These are phyloP conservation scores for Origma solitaria DNA, from an alignment of 2,113 vertebrate genomes.

Conservation along the genomic window DNA sequence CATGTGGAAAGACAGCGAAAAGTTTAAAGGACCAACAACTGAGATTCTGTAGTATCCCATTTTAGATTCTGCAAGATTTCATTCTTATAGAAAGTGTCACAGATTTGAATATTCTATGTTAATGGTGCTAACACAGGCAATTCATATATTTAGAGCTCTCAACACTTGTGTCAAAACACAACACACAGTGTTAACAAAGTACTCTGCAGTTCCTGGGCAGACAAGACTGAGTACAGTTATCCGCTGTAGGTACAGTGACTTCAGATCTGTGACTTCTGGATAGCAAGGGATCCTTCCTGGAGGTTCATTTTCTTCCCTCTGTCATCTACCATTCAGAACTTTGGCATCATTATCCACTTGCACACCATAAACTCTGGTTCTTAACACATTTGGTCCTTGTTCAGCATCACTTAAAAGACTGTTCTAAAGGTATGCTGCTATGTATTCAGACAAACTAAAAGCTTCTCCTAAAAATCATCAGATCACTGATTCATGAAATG, in stretches of 20 bases:
- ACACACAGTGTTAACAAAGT: neutral
- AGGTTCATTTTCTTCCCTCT: neutral
- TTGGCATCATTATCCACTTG: neutral
- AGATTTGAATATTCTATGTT: neutral
- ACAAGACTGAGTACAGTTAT: neutral
- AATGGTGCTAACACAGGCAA: neutral
- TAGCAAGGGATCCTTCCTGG: neutral
- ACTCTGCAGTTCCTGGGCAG: neutral
- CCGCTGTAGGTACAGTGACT: neutral
- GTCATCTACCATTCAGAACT: neutral
- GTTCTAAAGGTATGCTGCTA: conserved; percentile 28
- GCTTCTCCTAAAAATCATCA: neutral
- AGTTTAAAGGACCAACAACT: neutral
- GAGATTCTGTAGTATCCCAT: neutral
- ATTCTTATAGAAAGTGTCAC: neutral
- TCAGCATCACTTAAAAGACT: neutral
- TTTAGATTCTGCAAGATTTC: neutral
- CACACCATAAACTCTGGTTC: neutral
- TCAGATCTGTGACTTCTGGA: neutral
- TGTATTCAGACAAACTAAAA: conserved; percentile 56
- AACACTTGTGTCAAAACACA: neutral
- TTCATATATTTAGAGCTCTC: neutral
- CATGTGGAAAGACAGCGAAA: neutral
- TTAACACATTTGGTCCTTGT: neutral
- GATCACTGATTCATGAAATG: neutral